Percentiles rank a stretch among this genome's conserved stretches.
These are phyloP conservation scores for Pachydiplax longipennis DNA, from an alignment of 2,888 invertebrate species.

Conservation along the genomic window DNA sequence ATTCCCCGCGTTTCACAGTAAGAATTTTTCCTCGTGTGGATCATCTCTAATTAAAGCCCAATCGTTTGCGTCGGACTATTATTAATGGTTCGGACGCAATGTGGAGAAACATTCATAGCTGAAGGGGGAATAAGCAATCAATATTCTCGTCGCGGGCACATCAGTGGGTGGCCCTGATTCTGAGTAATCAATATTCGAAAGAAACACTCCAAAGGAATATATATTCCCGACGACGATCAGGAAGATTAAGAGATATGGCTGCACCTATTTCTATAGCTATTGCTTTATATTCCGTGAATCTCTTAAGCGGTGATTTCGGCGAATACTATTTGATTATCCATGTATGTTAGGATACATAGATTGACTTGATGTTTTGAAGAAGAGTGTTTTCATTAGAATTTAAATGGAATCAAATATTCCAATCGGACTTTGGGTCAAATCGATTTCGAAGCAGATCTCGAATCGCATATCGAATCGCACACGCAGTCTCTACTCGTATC, in stretches of 20 bases:
- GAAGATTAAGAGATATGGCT: neutral
- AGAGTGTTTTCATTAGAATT: too few species aligned
- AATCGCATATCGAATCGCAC: too few species aligned
- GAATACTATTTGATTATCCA: too few species aligned
- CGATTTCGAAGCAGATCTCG: too few species aligned
- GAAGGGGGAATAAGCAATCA: neutral
- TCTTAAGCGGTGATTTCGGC: neutral
- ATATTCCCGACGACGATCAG: neutral
- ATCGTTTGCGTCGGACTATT: neutral
- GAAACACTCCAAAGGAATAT: neutral
- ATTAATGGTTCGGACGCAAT: neutral
- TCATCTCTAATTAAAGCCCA: too few species aligned
- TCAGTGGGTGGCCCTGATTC: neutral
- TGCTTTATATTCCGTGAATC: neutral
- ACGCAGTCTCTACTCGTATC: too few species aligned
- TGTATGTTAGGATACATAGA: too few species aligned
- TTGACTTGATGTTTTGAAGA: too few species aligned
- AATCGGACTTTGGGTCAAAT: too few species aligned
- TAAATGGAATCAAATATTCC: too few species aligned
- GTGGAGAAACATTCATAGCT: neutral
- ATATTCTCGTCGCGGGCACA: neutral
- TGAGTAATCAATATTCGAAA: neutral
- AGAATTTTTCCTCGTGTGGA: too few species aligned
- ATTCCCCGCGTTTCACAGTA: too few species aligned
- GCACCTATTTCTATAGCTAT: neutral